Base-by-base conservation (phyloP, 1,140 invertebrate species). In the Diplogasteroides magnus region DNA sequence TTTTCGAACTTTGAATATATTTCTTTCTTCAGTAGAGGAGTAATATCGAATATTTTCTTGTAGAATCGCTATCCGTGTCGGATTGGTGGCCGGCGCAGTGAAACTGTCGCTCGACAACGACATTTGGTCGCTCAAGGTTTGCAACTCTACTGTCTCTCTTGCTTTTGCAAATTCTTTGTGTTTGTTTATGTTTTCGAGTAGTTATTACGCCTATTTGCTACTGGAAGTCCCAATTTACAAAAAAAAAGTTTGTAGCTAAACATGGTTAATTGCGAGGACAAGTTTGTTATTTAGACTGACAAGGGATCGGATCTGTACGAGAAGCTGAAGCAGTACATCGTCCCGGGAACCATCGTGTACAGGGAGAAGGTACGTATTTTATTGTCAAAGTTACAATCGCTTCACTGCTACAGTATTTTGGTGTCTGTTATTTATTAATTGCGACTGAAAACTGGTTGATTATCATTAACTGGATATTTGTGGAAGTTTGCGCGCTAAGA, bases 331-430 rank as follows among this genome's bases (percentile, higher is more conserved):
- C 31, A 74, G 57, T 74, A 73, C 61, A 74, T 74, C 58, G 32
- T 74, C 13, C 73, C 73, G 0, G 73, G 73, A 13, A 74, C 73
- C 3, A 75, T 74, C 65, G 73, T 74, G 32, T 74, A 76, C 29
- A 63, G 59, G 25, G 58, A 74, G 25, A 76, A 73, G 68, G 66
- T 72, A 31, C 26, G 28, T 68, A 65, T 23, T 15, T 14, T 55
- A 19, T 67, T 67, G 6, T 67, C n/a, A n/a, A n/a, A n/a, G n/a
- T n/a, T n/a, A n/a, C n/a, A n/a, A n/a, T n/a, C n/a, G n/a, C n/a
- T n/a, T n/a, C n/a, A n/a, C n/a, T n/a, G n/a, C n/a, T n/a, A n/a
- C n/a, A n/a, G n/a, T n/a, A n/a, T n/a, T n/a, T n/a, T n/a, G n/a
- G n/a, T n/a, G n/a, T n/a, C n/a, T n/a, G n/a, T n/a, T n/a, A n/a